Evolutionary conservation across 2,888 invertebrate genomes (phyloP), one percentile per base, ranked within the genome.

Genomic region (Anagyrus pseudococci): DNA sequence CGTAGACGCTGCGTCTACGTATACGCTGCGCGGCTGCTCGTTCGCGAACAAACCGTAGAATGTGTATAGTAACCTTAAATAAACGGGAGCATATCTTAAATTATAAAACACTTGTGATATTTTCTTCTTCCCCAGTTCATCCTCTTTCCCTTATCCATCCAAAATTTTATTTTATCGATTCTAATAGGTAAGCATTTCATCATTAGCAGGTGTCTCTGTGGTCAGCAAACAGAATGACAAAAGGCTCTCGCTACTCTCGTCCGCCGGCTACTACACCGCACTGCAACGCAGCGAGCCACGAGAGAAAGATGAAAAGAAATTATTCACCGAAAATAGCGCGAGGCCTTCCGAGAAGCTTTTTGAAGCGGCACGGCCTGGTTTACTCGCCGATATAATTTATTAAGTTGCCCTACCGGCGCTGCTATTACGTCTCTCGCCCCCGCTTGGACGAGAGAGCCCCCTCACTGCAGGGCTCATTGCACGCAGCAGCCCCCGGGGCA

Each of bases 41-140:
- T 61, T 26, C 40, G 56, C 56, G 52, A 44, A 48, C 44, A 58
- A 41, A 29, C 54, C 58, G 53, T 57, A 67, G 58, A 59, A 56
- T 72, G 74, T 78, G 75, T 77, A 77, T 78, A 77, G 75, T 64
- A 73, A 75, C 74, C 74, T 72, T 70, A 76, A 79, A 79, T 78
- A 79, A 78, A 79, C 75, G 74, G 76, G 76, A 75, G 75, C 72
- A 73, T 75, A 70, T 73, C 71, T 67, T 68, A 72, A 61, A 59
- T 29, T 10, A 29, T 44, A 2, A 56, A 13, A 61, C 10, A 55
- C 44, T 6, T 37, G 41, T 22, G 37, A 29, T 49, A n/a, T 29
- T 43, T 49, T 25, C 17, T 23, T 40, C 29, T 46, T n/a, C n/a
- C 37, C 25, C n/a, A 26, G 37, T 37, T 37, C 13, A 37, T n/a